Base-by-base conservation (phyloP, 2,113 vertebrate species). In the Gallinago media region DNA sequence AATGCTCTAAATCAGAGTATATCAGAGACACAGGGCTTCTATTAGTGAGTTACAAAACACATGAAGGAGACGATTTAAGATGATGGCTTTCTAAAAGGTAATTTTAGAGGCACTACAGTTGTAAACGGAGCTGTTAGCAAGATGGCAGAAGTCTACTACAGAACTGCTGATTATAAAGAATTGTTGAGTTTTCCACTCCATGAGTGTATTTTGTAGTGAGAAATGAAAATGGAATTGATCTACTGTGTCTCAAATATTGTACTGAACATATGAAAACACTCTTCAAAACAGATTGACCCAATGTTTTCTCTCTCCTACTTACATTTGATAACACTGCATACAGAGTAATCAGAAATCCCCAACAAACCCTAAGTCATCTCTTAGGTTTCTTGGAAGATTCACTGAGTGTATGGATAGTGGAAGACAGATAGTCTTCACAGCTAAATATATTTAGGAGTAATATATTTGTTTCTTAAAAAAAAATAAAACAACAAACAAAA, bases 41-140 rank as follows among this genome's bases (percentile, higher is more conserved):
- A 80, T 18, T 46, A 77, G 49, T 9, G 50, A 77, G 67, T 72
- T 16, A 93, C 56, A 94, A 40, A 85, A 88, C 92, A 74, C 4
- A 63, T 15, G 27, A 15, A 73, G 36, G 82, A 67, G 38, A 85
- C 38, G 3, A 13, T 9, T 31, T 7, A 12, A 34, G 78, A 63
- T 34, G 54, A 81, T 80, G 88, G 55, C 63, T 92, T 84, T 6
- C 78, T 40, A 93, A 44, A 94, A 82, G 32, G 52, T 8, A 14
- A 68, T 25, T 92, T 58, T 52, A 83, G 75, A 86, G 46, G 74
- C n/a, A 58, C 84, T 27, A 68, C 19, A 36, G 44, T 8, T 74
- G 63, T 38, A 75, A 74, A 89, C 19, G 77, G 58, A 94, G 89
- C 67, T 72, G 83, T 95, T 84, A 94, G 84, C 47, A 58, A 67